phyloP scores from a whole-genome alignment of 2,888 invertebrate genomes.

The Coleophora deauratella region DNA sequence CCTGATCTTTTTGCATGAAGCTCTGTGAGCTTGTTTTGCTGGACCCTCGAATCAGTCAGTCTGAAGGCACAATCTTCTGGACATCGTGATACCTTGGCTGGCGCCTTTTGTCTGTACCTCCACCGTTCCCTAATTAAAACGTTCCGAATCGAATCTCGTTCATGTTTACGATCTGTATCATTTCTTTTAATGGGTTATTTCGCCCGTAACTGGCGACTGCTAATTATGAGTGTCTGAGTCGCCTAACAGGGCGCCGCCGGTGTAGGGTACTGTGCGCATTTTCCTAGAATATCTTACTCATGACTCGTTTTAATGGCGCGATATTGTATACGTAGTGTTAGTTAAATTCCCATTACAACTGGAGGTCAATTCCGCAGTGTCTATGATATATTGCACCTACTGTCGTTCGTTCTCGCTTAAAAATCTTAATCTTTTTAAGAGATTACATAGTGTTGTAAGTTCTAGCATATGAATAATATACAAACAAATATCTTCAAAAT shows the following conservation, averaged over 20 bases:
- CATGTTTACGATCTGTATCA: slow-evolving; percentile 57
- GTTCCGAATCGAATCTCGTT: slow-evolving; percentile 53
- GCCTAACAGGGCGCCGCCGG: slow-evolving; percentile 4
- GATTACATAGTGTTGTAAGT: too few species aligned
- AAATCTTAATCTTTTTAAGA: too few species aligned
- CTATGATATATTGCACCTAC: too few species aligned
- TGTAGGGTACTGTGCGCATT: background rate
- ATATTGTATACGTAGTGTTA: background rate
- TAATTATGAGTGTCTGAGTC: slow-evolving; percentile 9
- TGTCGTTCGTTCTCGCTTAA: too few species aligned
- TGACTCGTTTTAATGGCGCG: too few species aligned
- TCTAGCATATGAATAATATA: too few species aligned
- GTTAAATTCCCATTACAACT: too few species aligned
- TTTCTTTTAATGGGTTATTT: slow-evolving; percentile 64
- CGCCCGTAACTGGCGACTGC: slow-evolving; percentile 28
- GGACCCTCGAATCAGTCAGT: too few species aligned
- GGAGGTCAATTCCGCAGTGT: too few species aligned
- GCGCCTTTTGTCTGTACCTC: background rate
- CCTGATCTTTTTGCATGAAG: slow-evolving; percentile 41
- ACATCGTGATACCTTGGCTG: too few species aligned
- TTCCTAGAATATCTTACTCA: background rate
- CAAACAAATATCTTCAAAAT: too few species aligned
- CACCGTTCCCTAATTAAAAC: slow-evolving; percentile 60
- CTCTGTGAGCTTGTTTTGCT: slow-evolving; percentile 11
- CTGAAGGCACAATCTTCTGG: too few species aligned